Evolutionary conservation across 2,797 vertebrate genomes (phyloP), one percentile per base, ranked within the genome.

Genomic region (Knipowitschia caucasica): DNA sequence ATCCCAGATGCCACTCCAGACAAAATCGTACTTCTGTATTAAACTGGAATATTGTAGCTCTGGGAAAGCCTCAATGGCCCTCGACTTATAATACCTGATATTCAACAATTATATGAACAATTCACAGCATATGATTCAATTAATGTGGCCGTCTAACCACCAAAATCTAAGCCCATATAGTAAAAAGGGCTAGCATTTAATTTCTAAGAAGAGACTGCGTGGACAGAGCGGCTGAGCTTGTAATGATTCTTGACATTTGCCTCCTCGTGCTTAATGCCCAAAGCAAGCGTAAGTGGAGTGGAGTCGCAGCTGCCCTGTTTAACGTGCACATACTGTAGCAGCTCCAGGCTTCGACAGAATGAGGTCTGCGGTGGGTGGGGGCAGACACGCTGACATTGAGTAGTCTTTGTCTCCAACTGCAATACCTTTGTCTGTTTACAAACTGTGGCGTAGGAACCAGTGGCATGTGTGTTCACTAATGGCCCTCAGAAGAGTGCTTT

Each of bases 331-430:
- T 72, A 80, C 67, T 54, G 63, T 5, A 5, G 39, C 26, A 58
- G 64, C 55, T 52, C 54, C 65, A 56, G 50, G 64, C 67, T 69
- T 63, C 62, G 70, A 84, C 78, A 83, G 75, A 82, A 77, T 77
- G 67, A 72, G 73, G 77, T 74, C 69, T 72, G 59, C 27, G 33
- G 66, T 64, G 57, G 65, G 63, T 63, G 63, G 63, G 69, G 53
- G 30, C 17, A 53, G 36, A 20, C 29, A 66, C 5, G 59, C 44
- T 66, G 55, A 62, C 55, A 61, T 18, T 59, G 30, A 50, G 4
- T 38, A 30, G 51, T 55, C 17, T 46, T 53, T 45, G 33, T 56
- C 46, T 58, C 9, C 62, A 33, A 60, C 33, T 30, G 9, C 52
- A 59, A 34, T 25, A 65, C 61, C 24, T 50, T 2, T n/a, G 31